phyloP scores from a whole-genome alignment of 2,797 vertebrate genomes.

The Dicrostonyx torquatus region DNA sequence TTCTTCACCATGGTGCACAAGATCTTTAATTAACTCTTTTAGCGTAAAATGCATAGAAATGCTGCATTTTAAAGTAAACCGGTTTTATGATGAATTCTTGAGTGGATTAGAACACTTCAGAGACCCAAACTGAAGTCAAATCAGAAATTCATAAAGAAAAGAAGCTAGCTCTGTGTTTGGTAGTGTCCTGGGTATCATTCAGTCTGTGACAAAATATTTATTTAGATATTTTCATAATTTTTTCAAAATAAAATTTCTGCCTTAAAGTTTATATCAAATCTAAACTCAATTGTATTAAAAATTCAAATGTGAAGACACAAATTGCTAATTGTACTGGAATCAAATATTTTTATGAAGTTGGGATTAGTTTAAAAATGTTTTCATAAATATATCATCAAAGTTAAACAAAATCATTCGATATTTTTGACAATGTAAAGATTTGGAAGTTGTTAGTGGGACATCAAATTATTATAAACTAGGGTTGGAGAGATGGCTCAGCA shows the following conservation, averaged over 20 bases:
- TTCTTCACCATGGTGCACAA: not conserved
- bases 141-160: constrained; percentile 39
- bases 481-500: not conserved
- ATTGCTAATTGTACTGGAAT: not conserved
- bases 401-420: not conserved
- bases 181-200: not conserved
- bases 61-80: constrained; percentile 57
- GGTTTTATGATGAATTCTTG: constrained; percentile 59
- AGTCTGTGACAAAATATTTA: not conserved
- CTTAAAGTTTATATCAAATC: not conserved
- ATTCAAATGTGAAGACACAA: constrained; percentile 9
- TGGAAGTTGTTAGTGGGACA: not conserved
- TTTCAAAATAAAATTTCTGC: not conserved
- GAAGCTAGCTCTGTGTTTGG: constrained; percentile 33
- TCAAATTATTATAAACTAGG: not conserved
- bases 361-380: not conserved
- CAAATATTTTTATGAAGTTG: constrained; percentile 37
- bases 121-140: constrained; percentile 58
- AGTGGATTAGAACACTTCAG: constrained; percentile 49
- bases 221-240: constrained; percentile 24
- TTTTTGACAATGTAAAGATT: not conserved
- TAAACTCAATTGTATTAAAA: constrained; percentile 29
- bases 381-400: not conserved
- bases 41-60: constrained; percentile 55
- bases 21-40: not conserved